Percentiles rank a stretch among this genome's conserved stretches.
phyloP scores from a whole-genome alignment of 37 sponge, comb jelly and placozoan species.

The Theonella swinhoei region DNA sequence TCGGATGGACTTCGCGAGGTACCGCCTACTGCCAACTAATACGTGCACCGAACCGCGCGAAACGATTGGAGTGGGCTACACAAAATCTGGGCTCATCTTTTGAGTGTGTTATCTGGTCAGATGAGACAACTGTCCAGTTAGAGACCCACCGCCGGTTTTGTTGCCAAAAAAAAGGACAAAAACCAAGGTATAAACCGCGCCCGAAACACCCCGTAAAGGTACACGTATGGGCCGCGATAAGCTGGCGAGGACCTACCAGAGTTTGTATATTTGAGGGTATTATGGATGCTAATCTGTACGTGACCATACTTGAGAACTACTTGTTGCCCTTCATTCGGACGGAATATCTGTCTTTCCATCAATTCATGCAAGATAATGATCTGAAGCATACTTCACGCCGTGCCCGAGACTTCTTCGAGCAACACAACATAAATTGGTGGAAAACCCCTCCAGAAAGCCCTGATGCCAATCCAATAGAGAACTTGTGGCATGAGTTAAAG shows the following conservation, averaged over 20 bases:
- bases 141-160: constrained; percentile 21
- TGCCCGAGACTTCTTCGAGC: constrained; percentile 7
- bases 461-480: neutral
- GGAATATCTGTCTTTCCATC: constrained; percentile 6
- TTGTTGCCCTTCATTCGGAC: constrained; percentile 30
- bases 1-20: neutral
- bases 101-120: constrained; percentile 28
- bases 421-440: constrained; percentile 33
- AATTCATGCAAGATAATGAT: constrained; percentile 50
- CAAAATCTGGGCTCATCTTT: constrained; percentile 2
- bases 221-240: constrained; percentile 50
- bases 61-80: constrained; percentile 33
- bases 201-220: constrained; percentile 55
- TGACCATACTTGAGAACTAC: constrained; percentile 3
- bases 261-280: constrained; percentile 52
- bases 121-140: constrained; percentile 42
- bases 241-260: constrained; percentile 19
- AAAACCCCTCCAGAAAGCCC: constrained; percentile 29
- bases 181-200: neutral
- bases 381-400: constrained; percentile 22
- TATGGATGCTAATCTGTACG: constrained; percentile 29
- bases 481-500: neutral
- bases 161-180: constrained; percentile 8
- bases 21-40: constrained; percentile 35
- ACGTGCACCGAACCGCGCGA: constrained; percentile 3